Conservation (phyloP, 1,140 invertebrate species). For the Condylostylus longicornis region DNA sequence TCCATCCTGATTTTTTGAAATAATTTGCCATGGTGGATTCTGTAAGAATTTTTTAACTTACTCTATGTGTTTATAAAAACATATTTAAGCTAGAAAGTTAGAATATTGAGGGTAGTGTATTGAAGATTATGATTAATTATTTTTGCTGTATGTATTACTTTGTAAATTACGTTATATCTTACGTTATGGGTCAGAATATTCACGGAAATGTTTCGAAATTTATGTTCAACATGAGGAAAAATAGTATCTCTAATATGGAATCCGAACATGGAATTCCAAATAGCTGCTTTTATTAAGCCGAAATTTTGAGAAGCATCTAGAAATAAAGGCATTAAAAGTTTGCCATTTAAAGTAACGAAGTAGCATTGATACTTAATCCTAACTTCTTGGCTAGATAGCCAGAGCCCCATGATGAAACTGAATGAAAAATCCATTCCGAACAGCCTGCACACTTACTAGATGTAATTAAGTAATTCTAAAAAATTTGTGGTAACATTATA, state of each 20-base stretch:
- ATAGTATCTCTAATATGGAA: constrained; percentile 48
- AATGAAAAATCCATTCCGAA: constrained; percentile 24
- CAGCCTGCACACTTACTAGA: constrained; percentile 54
- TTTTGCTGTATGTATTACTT: constrained; percentile 4
- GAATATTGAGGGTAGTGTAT: not conserved
- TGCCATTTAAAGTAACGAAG: constrained; percentile 8
- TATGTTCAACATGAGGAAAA: constrained; percentile 63
- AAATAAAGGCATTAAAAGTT: not conserved
- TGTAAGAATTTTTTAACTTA: constrained; percentile 33
- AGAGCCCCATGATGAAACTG: constrained; percentile 28
- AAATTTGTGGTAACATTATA: no score
- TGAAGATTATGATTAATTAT: constrained; percentile 7
- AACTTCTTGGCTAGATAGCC: no score
- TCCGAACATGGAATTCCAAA: constrained; percentile 56
- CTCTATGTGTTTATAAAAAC: constrained; percentile 1
- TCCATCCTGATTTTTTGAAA: constrained; percentile 41
- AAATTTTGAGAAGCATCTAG: constrained; percentile 16
- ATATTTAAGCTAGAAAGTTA: not conserved
- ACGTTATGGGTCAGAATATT: constrained; percentile 55
- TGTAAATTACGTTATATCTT: no score
- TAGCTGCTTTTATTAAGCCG: constrained; percentile 46
- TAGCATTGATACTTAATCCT: constrained; percentile 16
- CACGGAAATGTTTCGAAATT: constrained; percentile 56
- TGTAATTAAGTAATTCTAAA: constrained; percentile 23
- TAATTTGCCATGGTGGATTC: constrained; percentile 75